Conservation (phyloP, 2,113 vertebrate species). For the Saguinus midas region DNA sequence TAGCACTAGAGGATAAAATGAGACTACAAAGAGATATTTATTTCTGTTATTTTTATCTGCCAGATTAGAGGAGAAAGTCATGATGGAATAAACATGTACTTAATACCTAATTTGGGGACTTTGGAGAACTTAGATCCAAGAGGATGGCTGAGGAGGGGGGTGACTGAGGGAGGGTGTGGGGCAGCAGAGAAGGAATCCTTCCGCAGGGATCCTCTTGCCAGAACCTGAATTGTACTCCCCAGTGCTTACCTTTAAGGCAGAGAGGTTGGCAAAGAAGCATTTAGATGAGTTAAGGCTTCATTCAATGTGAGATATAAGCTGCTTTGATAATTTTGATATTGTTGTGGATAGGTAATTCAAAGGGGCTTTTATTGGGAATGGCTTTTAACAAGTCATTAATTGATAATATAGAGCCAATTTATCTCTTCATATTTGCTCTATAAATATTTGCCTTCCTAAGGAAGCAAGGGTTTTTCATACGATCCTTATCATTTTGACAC, state of each 20-base stretch:
- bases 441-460: not conserved
- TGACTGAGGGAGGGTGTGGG: not conserved
- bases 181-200: not conserved
- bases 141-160: not conserved
- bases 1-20: slow-evolving; percentile 26
- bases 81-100: slow-evolving; percentile 61
- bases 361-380: not conserved
- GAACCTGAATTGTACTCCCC: not conserved
- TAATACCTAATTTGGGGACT: slow-evolving; percentile 77
- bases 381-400: not conserved
- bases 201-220: not conserved
- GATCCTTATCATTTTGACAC: not conserved
- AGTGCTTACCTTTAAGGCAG: not conserved
- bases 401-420: not conserved
- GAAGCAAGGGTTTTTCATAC: not conserved
- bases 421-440: not conserved
- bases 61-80: slow-evolving; percentile 64
- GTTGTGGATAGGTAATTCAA: not conserved
- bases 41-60: slow-evolving; percentile 71
- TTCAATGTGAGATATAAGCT: not conserved
- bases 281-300: not conserved
- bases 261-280: not conserved
- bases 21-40: slow-evolving; percentile 45
- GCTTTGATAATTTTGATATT: slow-evolving; percentile 28
- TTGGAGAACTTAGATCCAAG: slow-evolving; percentile 25